Percentiles rank a stretch among this genome's conserved stretches.
Conservation (phyloP, 2,888 invertebrate genomes). For the Psylliodes chrysocephalus region DNA sequence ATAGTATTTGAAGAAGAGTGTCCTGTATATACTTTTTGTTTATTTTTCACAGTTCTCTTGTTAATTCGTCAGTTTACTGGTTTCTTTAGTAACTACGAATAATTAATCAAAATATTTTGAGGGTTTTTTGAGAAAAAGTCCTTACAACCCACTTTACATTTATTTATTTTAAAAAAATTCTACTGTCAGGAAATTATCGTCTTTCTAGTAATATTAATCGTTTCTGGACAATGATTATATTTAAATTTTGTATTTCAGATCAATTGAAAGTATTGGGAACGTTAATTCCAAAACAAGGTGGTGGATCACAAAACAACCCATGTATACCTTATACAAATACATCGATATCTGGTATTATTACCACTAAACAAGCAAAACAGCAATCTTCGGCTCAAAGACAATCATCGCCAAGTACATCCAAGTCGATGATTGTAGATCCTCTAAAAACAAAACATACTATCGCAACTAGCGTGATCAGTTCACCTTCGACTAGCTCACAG, state of each 20-base stretch:
- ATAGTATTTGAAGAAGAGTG: too few relatives aligned
- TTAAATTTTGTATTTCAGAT: too few relatives aligned
- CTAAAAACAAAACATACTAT: conserved; percentile 33
- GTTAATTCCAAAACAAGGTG: conserved; percentile 40
- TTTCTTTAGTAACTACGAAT: too few relatives aligned
- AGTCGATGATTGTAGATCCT: conserved; percentile 32
- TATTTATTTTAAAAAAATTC: too few relatives aligned
- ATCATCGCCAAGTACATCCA: conserved; percentile 23
- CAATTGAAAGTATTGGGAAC: conserved; percentile 45
- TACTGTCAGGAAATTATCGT: too few relatives aligned
- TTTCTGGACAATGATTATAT: too few relatives aligned
- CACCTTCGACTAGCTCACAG: conserved; percentile 22
- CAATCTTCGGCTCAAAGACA: conserved; percentile 23
- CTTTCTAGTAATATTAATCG: too few relatives aligned
- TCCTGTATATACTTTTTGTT: too few relatives aligned
- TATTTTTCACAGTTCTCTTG: too few relatives aligned
- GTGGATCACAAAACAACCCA: conserved; percentile 33
- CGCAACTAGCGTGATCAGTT: conserved; percentile 13
- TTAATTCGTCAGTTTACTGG: too few relatives aligned
- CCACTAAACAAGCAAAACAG: conserved; percentile 30
- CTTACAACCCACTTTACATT: not conserved
- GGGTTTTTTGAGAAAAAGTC: too few relatives aligned
- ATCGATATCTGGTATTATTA: conserved; percentile 35
- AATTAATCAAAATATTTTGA: too few relatives aligned
- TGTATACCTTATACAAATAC: conserved; percentile 41